These are phyloP conservation scores for Drosophila novamexicana DNA, from an alignment of 1,140 invertebrate species.

Conservation along the genomic window DNA sequence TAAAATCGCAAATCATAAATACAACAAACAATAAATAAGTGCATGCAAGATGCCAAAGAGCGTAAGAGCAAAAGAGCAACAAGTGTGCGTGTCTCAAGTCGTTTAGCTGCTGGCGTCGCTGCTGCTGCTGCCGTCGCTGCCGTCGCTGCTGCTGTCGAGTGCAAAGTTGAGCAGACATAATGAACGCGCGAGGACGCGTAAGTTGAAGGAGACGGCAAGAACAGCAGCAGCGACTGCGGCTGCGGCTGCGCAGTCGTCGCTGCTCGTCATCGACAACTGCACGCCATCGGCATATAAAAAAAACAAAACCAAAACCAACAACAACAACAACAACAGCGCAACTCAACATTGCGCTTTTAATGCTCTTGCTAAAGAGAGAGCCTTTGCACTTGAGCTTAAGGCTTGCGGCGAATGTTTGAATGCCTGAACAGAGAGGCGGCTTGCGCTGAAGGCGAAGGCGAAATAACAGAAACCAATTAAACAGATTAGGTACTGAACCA, in stretches of 20 bases:
- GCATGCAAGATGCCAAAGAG: slow-evolving; percentile 47
- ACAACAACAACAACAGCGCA: slow-evolving; percentile 25
- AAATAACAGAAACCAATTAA: no score
- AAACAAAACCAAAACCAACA: slow-evolving; percentile 15
- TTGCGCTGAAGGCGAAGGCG: background rate
- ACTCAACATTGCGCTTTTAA: slow-evolving; percentile 30
- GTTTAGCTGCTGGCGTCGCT: slow-evolving; percentile 55
- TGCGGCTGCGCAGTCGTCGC: slow-evolving; percentile 57
- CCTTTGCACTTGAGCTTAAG: background rate
- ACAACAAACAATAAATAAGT: slow-evolving; percentile 82
- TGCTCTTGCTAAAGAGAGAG: slow-evolving; percentile 26
- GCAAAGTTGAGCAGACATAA: slow-evolving; percentile 76
- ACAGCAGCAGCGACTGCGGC: background rate
- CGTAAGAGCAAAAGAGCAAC: slow-evolving; percentile 66
- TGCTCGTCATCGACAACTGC: slow-evolving; percentile 56
- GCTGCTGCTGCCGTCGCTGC: background rate
- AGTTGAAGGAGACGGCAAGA: slow-evolving; percentile 14
- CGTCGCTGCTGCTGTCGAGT: slow-evolving; percentile 43
- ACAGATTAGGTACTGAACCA: no score
- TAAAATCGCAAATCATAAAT: slow-evolving; percentile 81
- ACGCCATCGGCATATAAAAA: slow-evolving; percentile 76
- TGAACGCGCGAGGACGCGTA: slow-evolving; percentile 45
- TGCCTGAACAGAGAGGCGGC: no score
- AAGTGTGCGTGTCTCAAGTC: slow-evolving; percentile 81
- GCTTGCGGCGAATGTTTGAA: background rate